Evolutionary conservation across 2,888 invertebrate species (phyloP).

Genomic region (Allolobophora icterica): DNA sequence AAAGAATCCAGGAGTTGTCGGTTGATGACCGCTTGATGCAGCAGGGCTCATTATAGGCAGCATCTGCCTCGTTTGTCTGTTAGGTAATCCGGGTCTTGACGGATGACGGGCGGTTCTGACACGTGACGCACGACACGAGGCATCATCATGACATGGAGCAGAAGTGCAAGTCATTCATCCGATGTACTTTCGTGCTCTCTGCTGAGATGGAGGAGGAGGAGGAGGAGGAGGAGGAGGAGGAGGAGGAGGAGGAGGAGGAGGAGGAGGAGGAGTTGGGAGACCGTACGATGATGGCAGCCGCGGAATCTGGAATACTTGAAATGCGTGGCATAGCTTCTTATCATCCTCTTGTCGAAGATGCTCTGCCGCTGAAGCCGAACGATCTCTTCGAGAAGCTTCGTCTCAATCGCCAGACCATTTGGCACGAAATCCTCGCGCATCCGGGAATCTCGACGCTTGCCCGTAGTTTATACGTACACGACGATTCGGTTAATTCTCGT

Average conservation of each 20-base stretch:
- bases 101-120: background rate
- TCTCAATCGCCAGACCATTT: background rate
- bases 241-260: too few species aligned
- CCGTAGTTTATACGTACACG: background rate
- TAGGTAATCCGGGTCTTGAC: background rate
- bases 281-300: background rate
- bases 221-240: too few species aligned
- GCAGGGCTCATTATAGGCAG: too few species aligned
- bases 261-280: too few species aligned
- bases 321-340: background rate
- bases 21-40: too few species aligned
- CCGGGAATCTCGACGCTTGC: background rate
- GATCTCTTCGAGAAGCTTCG: background rate
- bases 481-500: conserved; percentile 7
- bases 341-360: background rate
- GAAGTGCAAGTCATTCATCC: background rate
- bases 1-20: too few species aligned
- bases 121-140: background rate
- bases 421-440: background rate
- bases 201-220: background rate
- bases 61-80: too few species aligned
- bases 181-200: background rate
- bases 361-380: background rate
- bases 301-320: background rate
- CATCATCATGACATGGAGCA: background rate